Base-by-base conservation (phyloP, 2,888 invertebrate species). In the Pyrochroa serraticornis region DNA sequence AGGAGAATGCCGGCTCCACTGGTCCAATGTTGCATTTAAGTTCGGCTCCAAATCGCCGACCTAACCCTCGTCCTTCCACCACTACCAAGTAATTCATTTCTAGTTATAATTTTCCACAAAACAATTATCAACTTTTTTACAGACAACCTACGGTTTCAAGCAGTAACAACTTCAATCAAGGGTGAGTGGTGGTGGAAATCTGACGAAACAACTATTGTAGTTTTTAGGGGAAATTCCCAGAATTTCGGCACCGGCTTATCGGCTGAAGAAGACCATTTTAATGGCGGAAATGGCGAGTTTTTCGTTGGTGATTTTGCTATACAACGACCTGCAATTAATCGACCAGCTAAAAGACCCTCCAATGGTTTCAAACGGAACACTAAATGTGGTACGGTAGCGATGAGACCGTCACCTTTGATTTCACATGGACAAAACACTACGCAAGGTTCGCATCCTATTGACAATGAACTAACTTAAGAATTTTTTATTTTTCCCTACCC, bases 391-490 rank as follows among this genome's bases (percentile, higher is more conserved):
- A 80, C 77, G 14, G 82, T 84, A 7, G 75, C 80, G 2, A 70
- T 79, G 0, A 81, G 80, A 66, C 74, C 85, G 0, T 80, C 81
- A 48, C 85, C 85, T 0, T 74, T 87, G 52, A 85, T 88, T 47
- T 83, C 85, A 6, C 80, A 84, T 55, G 87, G 87, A 0, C 81
- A 82, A 12, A 81, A 82, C 0, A 85, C 87, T 0, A 72, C 81
- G 38, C 84, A 84, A 64, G 87, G 87, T 13, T 5, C 2, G 22
- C 22, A 22, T 22, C 22, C 5, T 22, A n/a, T n/a, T n/a, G n/a
- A n/a, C n/a, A n/a, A n/a, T n/a, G n/a, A n/a, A n/a, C n/a, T n/a
- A n/a, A n/a, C n/a, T n/a, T n/a, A n/a, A 7, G 37, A 47, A 0
- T 71, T 81, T 51, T 81, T 82, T n/a, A n/a, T n/a, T n/a, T n/a